Conservation (phyloP, 64 coral and sea anemone species). For the Pachyseris speciosa region DNA sequence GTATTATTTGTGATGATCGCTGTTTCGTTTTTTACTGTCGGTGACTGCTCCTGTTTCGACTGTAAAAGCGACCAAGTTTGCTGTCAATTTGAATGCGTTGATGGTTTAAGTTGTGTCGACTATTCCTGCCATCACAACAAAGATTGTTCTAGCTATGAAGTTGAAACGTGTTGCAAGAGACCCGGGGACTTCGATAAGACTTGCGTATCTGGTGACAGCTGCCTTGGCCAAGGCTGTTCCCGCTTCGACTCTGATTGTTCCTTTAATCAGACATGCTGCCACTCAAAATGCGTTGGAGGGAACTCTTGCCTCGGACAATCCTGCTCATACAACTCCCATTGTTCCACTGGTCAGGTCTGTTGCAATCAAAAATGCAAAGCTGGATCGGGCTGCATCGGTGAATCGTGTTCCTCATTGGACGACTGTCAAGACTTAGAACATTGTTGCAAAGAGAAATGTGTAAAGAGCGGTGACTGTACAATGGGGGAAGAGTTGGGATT, state of each 20-base stretch:
- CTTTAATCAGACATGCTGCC: not conserved
- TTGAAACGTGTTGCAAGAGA: too few relatives aligned
- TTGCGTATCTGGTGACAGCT: not conserved
- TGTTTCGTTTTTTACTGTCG: too few relatives aligned
- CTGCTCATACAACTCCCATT: not conserved
- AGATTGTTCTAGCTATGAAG: too few relatives aligned
- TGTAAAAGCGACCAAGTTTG: too few relatives aligned
- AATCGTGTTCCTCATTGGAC: not conserved
- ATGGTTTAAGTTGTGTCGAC: too few relatives aligned
- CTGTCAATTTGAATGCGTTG: too few relatives aligned
- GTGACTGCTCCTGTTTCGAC: too few relatives aligned
- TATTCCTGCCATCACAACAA: too few relatives aligned
- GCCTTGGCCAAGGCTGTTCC: not conserved
- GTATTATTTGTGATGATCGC: too few relatives aligned
- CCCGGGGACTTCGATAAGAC: too few relatives aligned
- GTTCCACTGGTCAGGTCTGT: not conserved
- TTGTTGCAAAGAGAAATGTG: not conserved
- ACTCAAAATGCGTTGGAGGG: not conserved
- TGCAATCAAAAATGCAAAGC: not conserved
- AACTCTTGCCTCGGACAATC: not conserved
- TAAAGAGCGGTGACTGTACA: not conserved
- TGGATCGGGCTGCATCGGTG: not conserved
- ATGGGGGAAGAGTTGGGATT: too few relatives aligned
- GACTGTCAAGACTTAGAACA: not conserved
- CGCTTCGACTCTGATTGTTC: not conserved